Evolutionary conservation across 1,140 invertebrate genomes (phyloP).

Genomic region (Temnothorax nylanderi): DNA sequence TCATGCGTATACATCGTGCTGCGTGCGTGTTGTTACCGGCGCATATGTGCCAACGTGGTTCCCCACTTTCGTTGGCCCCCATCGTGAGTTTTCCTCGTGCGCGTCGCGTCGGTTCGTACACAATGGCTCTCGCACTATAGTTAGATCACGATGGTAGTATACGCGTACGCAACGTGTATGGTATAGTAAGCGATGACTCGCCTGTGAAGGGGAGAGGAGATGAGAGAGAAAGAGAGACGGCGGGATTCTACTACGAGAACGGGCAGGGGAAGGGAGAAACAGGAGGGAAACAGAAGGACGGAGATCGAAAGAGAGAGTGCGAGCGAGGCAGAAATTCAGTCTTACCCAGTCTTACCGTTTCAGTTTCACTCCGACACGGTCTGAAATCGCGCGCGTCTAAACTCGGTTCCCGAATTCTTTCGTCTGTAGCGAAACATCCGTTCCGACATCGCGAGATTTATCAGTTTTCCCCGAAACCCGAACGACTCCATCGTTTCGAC

Average conservation of each 20-base stretch:
- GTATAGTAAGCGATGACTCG: conserved; percentile 53
- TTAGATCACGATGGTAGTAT: conserved; percentile 19
- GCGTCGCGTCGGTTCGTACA: background rate
- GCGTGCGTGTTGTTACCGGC: background rate
- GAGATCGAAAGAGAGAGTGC: conserved; percentile 44
- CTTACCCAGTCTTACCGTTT: conserved; percentile 66
- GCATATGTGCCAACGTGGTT: conserved; percentile 17
- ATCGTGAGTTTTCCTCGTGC: conserved; percentile 40
- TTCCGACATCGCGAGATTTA: no score
- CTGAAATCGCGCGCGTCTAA: conserved; percentile 69
- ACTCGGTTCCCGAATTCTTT: background rate
- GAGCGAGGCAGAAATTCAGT: conserved; percentile 46
- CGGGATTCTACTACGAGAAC: background rate
- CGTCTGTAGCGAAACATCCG: background rate
- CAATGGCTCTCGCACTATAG: conserved; percentile 50
- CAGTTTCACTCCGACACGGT: conserved; percentile 69
- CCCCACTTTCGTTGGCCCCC: conserved; percentile 61
- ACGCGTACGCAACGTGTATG: conserved; percentile 24
- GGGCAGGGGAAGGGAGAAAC: background rate
- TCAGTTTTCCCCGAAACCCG: background rate
- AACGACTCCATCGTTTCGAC: background rate
- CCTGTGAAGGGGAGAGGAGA: background rate
- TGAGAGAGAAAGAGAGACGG: conserved; percentile 21
- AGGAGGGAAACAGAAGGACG: conserved; percentile 32
- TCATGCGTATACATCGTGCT: background rate